Conservation (phyloP, 2,888 invertebrate species). For the Philhelius pedissequus region DNA sequence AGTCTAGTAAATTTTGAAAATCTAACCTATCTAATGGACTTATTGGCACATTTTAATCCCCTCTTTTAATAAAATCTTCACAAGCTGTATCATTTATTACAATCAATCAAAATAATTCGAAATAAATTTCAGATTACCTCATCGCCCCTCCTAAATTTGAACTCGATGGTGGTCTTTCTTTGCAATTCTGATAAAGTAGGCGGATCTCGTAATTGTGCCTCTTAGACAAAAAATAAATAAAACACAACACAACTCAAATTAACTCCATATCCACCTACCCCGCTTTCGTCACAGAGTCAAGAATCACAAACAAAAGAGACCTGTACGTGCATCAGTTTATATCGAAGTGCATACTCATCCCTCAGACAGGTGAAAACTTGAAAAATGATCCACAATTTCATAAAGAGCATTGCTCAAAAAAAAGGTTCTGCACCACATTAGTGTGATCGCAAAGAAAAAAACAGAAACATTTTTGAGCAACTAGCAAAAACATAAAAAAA, state of each 20-base stretch:
- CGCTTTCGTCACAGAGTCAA: background rate
- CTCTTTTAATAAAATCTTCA: too few species aligned
- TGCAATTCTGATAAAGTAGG: slow-evolving; percentile 5
- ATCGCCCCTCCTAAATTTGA: background rate
- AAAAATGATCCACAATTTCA: slow-evolving; percentile 40
- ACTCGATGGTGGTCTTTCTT: background rate
- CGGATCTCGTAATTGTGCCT: slow-evolving; percentile 29
- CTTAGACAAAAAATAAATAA: background rate
- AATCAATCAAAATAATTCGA: background rate
- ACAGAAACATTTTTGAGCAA: slow-evolving; percentile 25
- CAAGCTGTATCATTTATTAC: background rate
- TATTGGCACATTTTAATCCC: too few species aligned
- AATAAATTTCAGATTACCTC: background rate
- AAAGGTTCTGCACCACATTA: background rate
- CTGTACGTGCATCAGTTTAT: background rate
- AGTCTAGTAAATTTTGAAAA: too few species aligned
- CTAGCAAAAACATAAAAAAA: background rate
- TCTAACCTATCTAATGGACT: too few species aligned
- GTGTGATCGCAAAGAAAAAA: slow-evolving; percentile 20
- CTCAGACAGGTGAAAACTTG: slow-evolving; percentile 41
- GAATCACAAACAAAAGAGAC: background rate
- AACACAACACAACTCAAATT: background rate
- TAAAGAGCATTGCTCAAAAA: slow-evolving; percentile 23
- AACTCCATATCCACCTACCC: slow-evolving; percentile 46
- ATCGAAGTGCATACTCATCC: background rate